These are phyloP conservation scores for Morelia viridis DNA, from an alignment of 2,797 vertebrate species.

Conservation along the genomic window DNA sequence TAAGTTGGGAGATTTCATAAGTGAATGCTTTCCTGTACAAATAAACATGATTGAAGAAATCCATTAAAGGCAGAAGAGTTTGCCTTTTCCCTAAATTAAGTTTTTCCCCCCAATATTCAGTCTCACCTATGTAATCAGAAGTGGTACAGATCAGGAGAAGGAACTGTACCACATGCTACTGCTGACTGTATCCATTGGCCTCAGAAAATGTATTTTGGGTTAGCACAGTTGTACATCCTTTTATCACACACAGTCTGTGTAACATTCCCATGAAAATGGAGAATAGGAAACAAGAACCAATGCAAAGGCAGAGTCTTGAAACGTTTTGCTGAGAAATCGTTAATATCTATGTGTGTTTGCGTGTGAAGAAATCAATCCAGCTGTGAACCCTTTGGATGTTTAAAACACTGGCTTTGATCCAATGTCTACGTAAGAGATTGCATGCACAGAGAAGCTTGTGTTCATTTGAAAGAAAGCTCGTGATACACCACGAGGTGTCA, in stretches of 20 bases:
- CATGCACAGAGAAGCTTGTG: background rate
- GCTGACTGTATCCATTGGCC: background rate
- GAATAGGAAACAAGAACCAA: background rate
- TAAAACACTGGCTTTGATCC: background rate
- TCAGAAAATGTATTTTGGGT: background rate
- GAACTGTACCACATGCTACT: background rate
- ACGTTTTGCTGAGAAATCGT: background rate
- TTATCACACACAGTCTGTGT: background rate
- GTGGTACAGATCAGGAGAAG: background rate
- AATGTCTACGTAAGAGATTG: background rate
- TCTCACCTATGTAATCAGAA: background rate
- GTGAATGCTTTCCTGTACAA: background rate
- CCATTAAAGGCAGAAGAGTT: no score
- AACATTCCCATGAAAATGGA: background rate
- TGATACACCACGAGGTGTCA: background rate
- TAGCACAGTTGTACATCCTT: background rate
- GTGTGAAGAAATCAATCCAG: background rate
- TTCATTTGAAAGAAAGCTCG: background rate
- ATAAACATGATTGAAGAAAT: background rate
- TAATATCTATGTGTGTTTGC: background rate
- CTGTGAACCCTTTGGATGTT: background rate
- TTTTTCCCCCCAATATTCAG: no score
- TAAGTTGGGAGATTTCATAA: no score
- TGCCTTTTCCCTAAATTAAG: background rate
- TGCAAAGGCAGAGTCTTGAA: background rate